A percentile compares a stretch with the other conserved stretches of the same genome.
Evolutionary conservation across 2,113 vertebrate genomes (phyloP).

Genomic region (Dipodomys stephensi): DNA sequence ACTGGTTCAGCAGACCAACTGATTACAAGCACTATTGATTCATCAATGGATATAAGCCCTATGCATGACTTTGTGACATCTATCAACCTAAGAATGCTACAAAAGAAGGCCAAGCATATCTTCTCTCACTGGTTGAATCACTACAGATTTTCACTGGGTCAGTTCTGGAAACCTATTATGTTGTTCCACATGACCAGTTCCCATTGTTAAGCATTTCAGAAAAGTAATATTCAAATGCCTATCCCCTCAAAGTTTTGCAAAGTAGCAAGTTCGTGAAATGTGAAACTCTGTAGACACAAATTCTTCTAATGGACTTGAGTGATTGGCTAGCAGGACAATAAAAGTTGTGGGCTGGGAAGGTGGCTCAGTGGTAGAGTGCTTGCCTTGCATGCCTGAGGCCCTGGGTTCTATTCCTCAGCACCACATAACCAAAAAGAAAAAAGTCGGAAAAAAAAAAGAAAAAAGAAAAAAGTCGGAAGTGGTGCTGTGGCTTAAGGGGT

Average conservation of each 20-base stretch:
- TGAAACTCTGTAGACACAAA: background rate
- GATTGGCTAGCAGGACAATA: background rate
- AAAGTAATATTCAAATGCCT: conserved; percentile 8
- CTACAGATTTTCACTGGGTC: conserved; percentile 85
- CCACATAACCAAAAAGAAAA: no score
- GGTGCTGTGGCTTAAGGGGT: no score
- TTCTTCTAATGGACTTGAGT: background rate
- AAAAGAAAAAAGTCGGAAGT: no score
- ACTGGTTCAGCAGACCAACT: conserved; percentile 68
- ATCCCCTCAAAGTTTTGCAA: background rate
- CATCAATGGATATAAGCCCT: conserved; percentile 60
- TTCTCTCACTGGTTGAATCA: conserved; percentile 86
- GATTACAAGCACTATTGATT: conserved; percentile 71
- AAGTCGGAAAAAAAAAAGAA: no score
- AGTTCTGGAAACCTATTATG: background rate
- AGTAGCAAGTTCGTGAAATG: background rate
- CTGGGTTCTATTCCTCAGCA: no score
- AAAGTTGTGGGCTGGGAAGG: background rate
- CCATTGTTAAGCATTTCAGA: conserved; percentile 4
- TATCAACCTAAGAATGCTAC: conserved; percentile 82
- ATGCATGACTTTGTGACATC: conserved; percentile 73
- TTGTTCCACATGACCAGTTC: background rate
- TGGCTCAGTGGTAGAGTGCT: no score
- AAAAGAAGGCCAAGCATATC: conserved; percentile 80
- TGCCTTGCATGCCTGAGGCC: no score